A percentile compares a stretch with the other conserved stretches of the same genome.
These are phyloP conservation scores for Pseudomyrmex flavicornis DNA, from an alignment of 1,140 invertebrate species.

Conservation along the genomic window DNA sequence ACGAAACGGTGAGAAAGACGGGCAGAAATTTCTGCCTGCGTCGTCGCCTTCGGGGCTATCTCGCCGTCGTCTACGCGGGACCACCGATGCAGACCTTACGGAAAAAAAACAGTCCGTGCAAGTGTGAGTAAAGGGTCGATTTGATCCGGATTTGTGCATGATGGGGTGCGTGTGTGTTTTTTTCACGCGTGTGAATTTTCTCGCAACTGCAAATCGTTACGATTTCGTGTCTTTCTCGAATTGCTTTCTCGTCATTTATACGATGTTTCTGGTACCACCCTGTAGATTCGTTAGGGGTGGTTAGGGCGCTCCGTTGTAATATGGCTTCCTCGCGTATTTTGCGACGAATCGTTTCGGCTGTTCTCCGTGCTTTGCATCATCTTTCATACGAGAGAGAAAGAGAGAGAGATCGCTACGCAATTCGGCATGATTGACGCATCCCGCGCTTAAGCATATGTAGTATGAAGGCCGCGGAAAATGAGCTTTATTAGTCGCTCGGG, in stretches of 20 bases:
- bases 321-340: conserved; percentile 62
- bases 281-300: conserved; percentile 56
- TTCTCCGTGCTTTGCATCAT: background rate
- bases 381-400: background rate
- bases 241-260: background rate
- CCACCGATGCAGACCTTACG: conserved; percentile 93
- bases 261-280: conserved; percentile 51
- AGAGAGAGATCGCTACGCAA: background rate
- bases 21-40: conserved; percentile 58
- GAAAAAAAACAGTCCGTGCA: conserved; percentile 94
- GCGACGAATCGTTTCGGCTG: background rate
- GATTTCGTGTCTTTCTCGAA: background rate
- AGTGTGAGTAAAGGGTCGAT: conserved; percentile 89
- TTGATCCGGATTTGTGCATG: background rate
- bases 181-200: background rate
- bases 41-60: conserved; percentile 55
- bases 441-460: background rate
- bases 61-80: conserved; percentile 68
- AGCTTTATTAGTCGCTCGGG: background rate
- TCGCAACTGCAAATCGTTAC: background rate
- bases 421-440: background rate
- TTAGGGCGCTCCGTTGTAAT: conserved; percentile 60
- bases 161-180: background rate
- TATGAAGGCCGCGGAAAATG: background rate
- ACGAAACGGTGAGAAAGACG: conserved; percentile 23